phyloP scores from a whole-genome alignment of 1,140 invertebrate species.

The Drosophila teissieri region DNA sequence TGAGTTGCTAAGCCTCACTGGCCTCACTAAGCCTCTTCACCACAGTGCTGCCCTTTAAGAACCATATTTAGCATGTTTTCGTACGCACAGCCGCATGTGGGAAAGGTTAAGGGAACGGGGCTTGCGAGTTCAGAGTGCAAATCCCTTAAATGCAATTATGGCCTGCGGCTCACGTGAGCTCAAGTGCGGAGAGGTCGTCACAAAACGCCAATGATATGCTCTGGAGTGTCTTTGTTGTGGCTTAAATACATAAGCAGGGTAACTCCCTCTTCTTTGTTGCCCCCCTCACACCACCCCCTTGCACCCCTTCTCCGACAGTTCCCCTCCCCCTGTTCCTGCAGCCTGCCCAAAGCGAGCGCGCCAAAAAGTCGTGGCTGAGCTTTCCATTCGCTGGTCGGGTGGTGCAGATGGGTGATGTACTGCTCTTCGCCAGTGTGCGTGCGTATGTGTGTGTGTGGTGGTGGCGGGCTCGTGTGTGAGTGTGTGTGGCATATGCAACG shows the following conservation, averaged over 20 bases:
- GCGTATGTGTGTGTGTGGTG: slow-evolving; percentile 18
- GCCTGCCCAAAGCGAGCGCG: slow-evolving; percentile 33
- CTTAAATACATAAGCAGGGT: slow-evolving; percentile 59
- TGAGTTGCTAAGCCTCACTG: neutral
- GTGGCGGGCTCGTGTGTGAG: slow-evolving; percentile 9
- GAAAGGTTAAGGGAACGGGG: slow-evolving; percentile 1
- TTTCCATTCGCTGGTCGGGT: slow-evolving; percentile 45
- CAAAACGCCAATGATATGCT: slow-evolving; percentile 75
- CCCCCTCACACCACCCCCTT: neutral
- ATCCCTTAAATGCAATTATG: slow-evolving; percentile 79
- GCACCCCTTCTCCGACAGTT: neutral
- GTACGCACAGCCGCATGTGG: slow-evolving; percentile 45
- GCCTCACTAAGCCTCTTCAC: neutral
- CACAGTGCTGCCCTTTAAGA: neutral
- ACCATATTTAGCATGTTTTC: slow-evolving; percentile 47
- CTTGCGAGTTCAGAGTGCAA: slow-evolving; percentile 23
- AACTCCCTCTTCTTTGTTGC: slow-evolving; percentile 16
- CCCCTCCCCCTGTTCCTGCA: slow-evolving; percentile 9
- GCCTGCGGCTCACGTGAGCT: slow-evolving; percentile 51
- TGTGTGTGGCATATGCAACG: slow-evolving; percentile 62
- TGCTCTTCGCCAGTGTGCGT: neutral
- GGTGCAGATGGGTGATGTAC: slow-evolving; percentile 27
- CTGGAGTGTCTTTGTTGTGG: slow-evolving; percentile 76
- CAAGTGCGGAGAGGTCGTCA: slow-evolving; percentile 46
- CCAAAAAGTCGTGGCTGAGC: slow-evolving; percentile 57